Base-by-base conservation (phyloP, 2,113 vertebrate species). In the Chaetorhynchus papuensis region DNA sequence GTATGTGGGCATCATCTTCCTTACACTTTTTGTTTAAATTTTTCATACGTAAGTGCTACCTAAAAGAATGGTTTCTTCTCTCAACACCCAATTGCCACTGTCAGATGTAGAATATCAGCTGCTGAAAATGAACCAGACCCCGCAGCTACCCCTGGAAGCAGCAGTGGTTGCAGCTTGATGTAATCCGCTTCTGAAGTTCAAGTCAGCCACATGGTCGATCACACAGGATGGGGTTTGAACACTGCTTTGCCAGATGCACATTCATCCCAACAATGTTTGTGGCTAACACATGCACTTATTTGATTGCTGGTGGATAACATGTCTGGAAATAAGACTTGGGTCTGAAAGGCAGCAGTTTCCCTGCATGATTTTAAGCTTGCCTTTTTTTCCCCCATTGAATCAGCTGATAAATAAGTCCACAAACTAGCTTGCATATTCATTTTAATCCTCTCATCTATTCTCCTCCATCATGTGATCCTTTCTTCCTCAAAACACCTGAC, bases 151-250 rank as follows among this genome's bases (percentile, higher is more conserved):
- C 47, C 12, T 59, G 39, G 39, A 89, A 37, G 66, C 27, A 72
- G 31, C 24, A 66, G 30, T 17, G 14, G 7, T 64, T 20, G 3
- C 7, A 4, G 35, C 37, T 72, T 76, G 39, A 28, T 54, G 18
- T n/a, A 50, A 57, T 59, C 37, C 2, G 1, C 26, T 66, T 31
- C 35, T n/a, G 83, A 59, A 61, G 8, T 50, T 60, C 64, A 77
- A 41, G 27, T 24, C 59, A 77, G 30, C 53, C 50, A 14, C 31
- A 7, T 1, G 2, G 53, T 37, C 0, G 0, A 28, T 54, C 39
- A 52, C 70, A 45, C n/a, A 42, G 68, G 28, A 65, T 4, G 2
- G 20, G 6, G 28, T 56, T 65, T 89, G 81, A 69, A 21, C 45
- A 20, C 15, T 42, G n/a, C 35, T 70, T 59, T 54, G 7, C 42